Percentiles rank a stretch among this genome's conserved stretches.
phyloP scores from a whole-genome alignment of 2,797 vertebrate species.

The Alauda arvensis region DNA sequence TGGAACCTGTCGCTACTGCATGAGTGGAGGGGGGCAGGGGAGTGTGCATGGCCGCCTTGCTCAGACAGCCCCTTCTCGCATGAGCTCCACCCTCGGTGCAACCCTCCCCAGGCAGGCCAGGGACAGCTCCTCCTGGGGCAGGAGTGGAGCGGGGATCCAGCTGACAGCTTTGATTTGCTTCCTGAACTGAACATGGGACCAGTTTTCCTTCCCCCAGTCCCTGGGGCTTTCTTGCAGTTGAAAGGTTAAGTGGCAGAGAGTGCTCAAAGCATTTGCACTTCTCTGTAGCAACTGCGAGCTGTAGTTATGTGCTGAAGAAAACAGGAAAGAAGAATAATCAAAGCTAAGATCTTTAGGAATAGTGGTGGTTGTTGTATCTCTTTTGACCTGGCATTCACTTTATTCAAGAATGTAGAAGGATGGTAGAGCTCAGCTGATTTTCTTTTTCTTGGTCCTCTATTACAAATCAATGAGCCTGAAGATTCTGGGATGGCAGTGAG shows the following conservation, averaged over 20 bases:
- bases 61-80: constrained; percentile 55
- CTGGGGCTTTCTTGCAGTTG: background rate
- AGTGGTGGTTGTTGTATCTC: background rate
- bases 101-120: background rate
- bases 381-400: background rate
- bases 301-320: background rate
- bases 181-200: background rate
- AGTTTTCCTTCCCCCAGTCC: background rate
- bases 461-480: accelerated
- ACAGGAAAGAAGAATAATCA: background rate
- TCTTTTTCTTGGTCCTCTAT: background rate
- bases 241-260: background rate
- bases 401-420: background rate
- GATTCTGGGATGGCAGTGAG: background rate
- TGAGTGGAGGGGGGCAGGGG: constrained; percentile 43
- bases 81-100: constrained; percentile 28
- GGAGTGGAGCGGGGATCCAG: background rate
- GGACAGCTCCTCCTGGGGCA: background rate
- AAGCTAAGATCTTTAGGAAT: background rate
- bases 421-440: background rate
- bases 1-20: constrained; percentile 68
- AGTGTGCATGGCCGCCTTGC: constrained; percentile 61
- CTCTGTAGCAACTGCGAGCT: background rate
- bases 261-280: background rate
- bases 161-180: background rate